A percentile compares a stretch with the other conserved stretches of the same genome.
phyloP scores from a whole-genome alignment of 2,888 invertebrate species.

The Pristionchus arcanus region DNA sequence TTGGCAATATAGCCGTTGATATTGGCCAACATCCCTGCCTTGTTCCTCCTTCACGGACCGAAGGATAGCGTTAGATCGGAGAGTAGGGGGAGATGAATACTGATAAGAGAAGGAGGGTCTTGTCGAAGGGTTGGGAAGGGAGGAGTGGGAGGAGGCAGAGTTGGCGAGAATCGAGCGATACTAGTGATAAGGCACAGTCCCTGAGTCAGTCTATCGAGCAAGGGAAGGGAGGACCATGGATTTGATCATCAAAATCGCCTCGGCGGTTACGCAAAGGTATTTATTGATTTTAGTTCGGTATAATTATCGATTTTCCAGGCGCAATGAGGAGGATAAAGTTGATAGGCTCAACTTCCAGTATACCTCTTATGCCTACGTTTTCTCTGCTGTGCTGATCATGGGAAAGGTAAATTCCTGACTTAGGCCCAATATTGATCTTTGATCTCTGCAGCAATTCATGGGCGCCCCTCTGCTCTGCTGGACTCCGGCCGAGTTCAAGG shows the following conservation, averaged over 20 bases:
- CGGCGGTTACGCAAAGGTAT: conserved; percentile 49
- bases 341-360: conserved; percentile 81
- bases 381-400: conserved; percentile 80
- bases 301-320: conserved; percentile 6
- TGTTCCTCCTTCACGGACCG: conserved; percentile 32
- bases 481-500: conserved; percentile 76
- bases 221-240: conserved; percentile 58
- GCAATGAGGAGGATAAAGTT: conserved; percentile 80
- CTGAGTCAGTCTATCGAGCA: not conserved
- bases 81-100: not conserved
- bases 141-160: conserved; percentile 4
- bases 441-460: conserved; percentile 67
- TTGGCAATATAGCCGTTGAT: conserved; percentile 60
- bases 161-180: not conserved
- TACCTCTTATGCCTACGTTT: conserved; percentile 80
- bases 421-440: not conserved
- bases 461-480: conserved; percentile 75
- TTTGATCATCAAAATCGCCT: conserved; percentile 58
- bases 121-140: not conserved
- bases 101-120: conserved; percentile 57
- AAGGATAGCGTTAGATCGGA: not conserved
- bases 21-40: conserved; percentile 59
- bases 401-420: conserved; percentile 76
- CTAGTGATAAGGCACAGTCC: not conserved
- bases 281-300: not conserved